phyloP scores from a whole-genome alignment of 2,888 invertebrate species.

The Acleris cristana region DNA sequence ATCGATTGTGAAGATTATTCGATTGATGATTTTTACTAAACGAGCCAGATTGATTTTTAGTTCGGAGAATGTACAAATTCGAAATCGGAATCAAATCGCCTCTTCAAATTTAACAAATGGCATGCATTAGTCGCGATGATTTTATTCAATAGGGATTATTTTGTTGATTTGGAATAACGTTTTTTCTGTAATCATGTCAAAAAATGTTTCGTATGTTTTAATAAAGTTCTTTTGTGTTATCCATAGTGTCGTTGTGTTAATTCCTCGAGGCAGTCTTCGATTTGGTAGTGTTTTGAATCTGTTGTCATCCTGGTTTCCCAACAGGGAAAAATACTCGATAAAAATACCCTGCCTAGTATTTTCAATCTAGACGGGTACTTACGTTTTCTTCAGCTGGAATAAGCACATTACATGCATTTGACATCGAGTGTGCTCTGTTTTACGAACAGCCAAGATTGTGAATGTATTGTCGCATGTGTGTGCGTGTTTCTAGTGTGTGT shows the following conservation, averaged over 20 bases:
- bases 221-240: too few species aligned
- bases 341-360: slow-evolving; percentile 36
- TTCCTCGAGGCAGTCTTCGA: neutral
- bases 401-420: slow-evolving; percentile 33
- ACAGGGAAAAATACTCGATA: slow-evolving; percentile 20
- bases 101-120: slow-evolving; percentile 24
- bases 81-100: slow-evolving; percentile 27
- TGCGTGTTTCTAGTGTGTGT: slow-evolving; percentile 35
- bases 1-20: neutral
- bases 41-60: slow-evolving; percentile 11
- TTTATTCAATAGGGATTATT: neutral
- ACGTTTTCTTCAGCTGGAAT: slow-evolving; percentile 8
- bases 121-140: neutral
- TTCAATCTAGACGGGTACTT: slow-evolving; percentile 31
- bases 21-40: slow-evolving; percentile 1
- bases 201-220: too few species aligned
- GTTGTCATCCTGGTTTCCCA: slow-evolving; percentile 1
- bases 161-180: slow-evolving; percentile 5
- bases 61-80: neutral
- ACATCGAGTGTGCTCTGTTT: slow-evolving; percentile 32
- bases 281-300: neutral
- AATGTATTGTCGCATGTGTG: slow-evolving; percentile 24
- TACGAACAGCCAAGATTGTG: slow-evolving; percentile 27
- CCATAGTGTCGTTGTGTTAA: neutral
- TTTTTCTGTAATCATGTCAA: neutral